Conservation (phyloP, 2,888 invertebrate genomes). For the Sarcophaga rosellei region DNA sequence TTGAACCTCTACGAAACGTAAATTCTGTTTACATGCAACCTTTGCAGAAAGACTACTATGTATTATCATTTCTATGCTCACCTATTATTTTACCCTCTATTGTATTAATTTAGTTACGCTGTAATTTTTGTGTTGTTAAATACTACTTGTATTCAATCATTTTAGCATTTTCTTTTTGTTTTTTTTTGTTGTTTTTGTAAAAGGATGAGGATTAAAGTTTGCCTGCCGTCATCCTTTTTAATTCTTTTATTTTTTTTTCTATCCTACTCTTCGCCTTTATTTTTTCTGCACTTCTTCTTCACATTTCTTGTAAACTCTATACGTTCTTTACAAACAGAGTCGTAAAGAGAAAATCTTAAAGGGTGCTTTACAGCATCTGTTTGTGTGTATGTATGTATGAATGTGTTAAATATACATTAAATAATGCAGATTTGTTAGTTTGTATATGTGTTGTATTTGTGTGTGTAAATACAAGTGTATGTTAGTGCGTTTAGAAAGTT, state of each 20-base stretch:
- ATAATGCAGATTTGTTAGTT: not conserved
- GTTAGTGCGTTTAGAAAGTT: constrained; percentile 55
- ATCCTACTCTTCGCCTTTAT: not conserved
- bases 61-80: not conserved
- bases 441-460: not conserved
- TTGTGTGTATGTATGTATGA: not conserved
- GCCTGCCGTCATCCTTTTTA: constrained; percentile 22
- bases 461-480: not conserved
- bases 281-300: not conserved
- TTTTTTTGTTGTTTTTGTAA: not conserved
- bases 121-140: constrained; percentile 45
- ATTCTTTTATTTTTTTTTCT: not conserved
- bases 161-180: constrained; percentile 16
- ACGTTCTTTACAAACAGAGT: constrained; percentile 5
- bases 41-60: too few species aligned
- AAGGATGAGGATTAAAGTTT: constrained; percentile 52
- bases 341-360: not conserved
- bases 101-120: constrained; percentile 42
- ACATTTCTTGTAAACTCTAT: constrained; percentile 36
- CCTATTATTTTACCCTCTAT: not conserved
- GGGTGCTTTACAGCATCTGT: not conserved
- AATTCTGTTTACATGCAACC: too few species aligned
- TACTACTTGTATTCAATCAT: constrained; percentile 61
- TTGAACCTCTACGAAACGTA: too few species aligned
- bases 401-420: not conserved